Conservation (phyloP, 2,113 vertebrate species). For the Halichoerus grypus region DNA sequence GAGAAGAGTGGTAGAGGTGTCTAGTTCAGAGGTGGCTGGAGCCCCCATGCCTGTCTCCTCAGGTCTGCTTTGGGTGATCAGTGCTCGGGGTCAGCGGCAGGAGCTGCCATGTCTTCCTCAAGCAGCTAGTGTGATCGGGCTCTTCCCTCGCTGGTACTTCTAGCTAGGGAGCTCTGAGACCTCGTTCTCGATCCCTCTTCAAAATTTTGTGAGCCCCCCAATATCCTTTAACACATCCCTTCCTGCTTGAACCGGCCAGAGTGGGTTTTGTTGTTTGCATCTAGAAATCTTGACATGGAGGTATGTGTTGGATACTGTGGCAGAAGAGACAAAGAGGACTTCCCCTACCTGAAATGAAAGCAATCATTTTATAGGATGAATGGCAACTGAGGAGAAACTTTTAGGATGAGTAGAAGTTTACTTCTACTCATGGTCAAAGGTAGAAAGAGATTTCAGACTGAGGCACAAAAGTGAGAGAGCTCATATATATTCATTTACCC, state of each 20-base stretch:
- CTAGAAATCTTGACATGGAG: background rate
- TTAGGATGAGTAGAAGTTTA: background rate
- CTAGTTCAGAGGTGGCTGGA: background rate
- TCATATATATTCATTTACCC: background rate
- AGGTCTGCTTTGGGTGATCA: background rate
- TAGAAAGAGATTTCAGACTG: background rate
- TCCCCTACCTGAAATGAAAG: background rate
- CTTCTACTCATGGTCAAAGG: background rate
- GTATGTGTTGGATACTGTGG: background rate
- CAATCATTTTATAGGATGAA: background rate
- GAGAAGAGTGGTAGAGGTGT: background rate
- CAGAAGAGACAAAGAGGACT: background rate
- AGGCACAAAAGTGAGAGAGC: background rate
- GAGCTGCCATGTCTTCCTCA: background rate
- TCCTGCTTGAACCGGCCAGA: background rate
- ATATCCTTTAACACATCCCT: background rate
- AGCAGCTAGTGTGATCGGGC: background rate
- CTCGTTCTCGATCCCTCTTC: background rate
- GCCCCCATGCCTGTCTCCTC: background rate
- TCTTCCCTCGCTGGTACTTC: background rate
- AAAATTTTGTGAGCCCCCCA: background rate
- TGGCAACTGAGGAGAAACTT: background rate
- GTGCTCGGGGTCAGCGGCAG: background rate
- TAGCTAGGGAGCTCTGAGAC: background rate
- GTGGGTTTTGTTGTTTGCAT: constrained; percentile 11